Evolutionary conservation across 2,888 invertebrate species (phyloP).

Genomic region (Colletes collaris): DNA sequence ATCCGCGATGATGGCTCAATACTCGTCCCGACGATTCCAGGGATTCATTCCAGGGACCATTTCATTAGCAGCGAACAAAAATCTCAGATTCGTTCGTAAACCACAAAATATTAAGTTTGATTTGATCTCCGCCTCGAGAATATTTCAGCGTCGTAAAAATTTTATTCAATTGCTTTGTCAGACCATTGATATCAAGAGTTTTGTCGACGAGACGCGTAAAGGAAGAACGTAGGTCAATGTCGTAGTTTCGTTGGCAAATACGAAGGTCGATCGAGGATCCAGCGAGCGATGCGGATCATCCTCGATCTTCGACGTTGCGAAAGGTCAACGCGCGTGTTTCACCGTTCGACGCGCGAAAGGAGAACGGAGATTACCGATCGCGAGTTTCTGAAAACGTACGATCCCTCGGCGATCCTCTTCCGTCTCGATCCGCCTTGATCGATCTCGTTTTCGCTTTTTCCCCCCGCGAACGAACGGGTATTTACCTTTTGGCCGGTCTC

Average conservation of each 20-base stretch:
- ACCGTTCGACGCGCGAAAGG: slow-evolving; percentile 17
- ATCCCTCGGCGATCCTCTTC: not conserved
- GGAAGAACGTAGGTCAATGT: slow-evolving; percentile 45
- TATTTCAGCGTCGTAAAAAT: too few relatives aligned
- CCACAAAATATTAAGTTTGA: too few relatives aligned
- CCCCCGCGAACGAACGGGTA: not conserved
- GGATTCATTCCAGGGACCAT: too few relatives aligned
- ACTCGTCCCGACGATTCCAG: slow-evolving; percentile 8
- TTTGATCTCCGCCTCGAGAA: too few relatives aligned
- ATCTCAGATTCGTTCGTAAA: too few relatives aligned
- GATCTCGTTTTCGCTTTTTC: not conserved
- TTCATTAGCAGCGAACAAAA: too few relatives aligned
- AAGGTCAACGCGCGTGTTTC: slow-evolving; percentile 44
- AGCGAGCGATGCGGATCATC: slow-evolving; percentile 46
- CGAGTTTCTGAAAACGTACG: not conserved
- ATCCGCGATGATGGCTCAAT: slow-evolving; percentile 75
- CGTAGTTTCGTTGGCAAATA: slow-evolving; percentile 53
- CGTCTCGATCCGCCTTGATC: not conserved
- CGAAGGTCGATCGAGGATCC: slow-evolving; percentile 50
- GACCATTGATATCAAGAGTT: slow-evolving; percentile 1
- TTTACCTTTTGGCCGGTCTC: not conserved
- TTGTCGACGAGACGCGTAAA: slow-evolving; percentile 20
- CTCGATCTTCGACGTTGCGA: slow-evolving; percentile 43
- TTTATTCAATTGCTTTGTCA: too few relatives aligned
- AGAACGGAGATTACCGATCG: not conserved